Evolutionary conservation across 2,797 vertebrate species (phyloP).

Genomic region (Odontamblyopus lacepedii): DNA sequence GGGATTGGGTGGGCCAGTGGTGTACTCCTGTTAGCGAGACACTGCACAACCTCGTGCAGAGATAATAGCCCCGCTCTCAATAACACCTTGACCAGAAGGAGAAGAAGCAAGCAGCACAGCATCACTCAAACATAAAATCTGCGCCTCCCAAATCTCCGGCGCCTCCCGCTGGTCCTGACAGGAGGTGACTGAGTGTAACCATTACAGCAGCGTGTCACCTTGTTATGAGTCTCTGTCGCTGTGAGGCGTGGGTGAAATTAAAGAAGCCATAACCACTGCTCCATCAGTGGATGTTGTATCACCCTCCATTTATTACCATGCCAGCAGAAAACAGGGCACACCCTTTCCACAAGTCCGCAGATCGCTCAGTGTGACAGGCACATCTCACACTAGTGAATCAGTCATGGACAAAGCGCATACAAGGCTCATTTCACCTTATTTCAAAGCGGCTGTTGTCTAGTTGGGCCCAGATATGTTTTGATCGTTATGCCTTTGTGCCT

Average conservation of each 20-base stretch:
- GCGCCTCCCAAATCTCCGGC: slow-evolving; percentile 19
- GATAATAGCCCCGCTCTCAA: slow-evolving; percentile 73
- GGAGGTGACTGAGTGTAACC: slow-evolving; percentile 67
- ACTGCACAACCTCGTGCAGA: slow-evolving; percentile 52
- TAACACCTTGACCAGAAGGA: slow-evolving; percentile 76
- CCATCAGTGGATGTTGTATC: slow-evolving; percentile 53
- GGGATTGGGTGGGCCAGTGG: slow-evolving; percentile 54
- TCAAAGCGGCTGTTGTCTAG: slow-evolving; percentile 25
- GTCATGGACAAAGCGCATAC: slow-evolving; percentile 65
- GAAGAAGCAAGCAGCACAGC: slow-evolving; percentile 48
- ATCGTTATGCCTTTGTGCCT: background rate
- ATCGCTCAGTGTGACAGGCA: slow-evolving; percentile 73
- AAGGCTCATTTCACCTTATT: slow-evolving; percentile 24
- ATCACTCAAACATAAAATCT: slow-evolving; percentile 38
- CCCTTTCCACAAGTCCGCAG: slow-evolving; percentile 45
- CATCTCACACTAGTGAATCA: slow-evolving; percentile 68
- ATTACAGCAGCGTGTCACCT: slow-evolving; percentile 64
- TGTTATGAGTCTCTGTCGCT: slow-evolving; percentile 73
- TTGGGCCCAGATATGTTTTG: background rate
- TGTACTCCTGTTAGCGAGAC: slow-evolving; percentile 48
- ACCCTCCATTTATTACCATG: slow-evolving; percentile 70
- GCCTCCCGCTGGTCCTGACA: slow-evolving; percentile 23
- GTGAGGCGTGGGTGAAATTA: slow-evolving; percentile 63
- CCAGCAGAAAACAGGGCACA: slow-evolving; percentile 32
- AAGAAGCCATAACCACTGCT: slow-evolving; percentile 71